A percentile compares a stretch with the other conserved stretches of the same genome.
These are phyloP conservation scores for Stenodema calcarata DNA, from an alignment of 2,888 invertebrate genomes.

Conservation along the genomic window DNA sequence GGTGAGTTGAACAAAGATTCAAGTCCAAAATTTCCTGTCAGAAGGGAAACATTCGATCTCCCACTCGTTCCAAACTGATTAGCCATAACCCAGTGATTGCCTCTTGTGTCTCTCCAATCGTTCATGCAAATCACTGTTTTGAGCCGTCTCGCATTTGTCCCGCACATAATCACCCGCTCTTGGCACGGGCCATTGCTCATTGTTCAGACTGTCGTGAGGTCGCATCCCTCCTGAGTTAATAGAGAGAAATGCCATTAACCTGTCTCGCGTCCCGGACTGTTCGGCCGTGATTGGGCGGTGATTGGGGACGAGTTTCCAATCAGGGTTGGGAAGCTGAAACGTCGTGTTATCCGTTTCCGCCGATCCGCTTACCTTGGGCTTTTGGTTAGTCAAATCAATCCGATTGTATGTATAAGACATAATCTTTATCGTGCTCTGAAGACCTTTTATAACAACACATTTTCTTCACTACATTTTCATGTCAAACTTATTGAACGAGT, in stretches of 20 bases:
- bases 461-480: too few relatives aligned
- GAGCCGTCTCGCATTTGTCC: not conserved
- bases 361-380: too few relatives aligned
- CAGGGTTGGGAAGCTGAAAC: slow-evolving; percentile 4
- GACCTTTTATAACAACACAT: too few relatives aligned
- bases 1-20: not conserved
- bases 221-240: not conserved
- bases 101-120: not conserved
- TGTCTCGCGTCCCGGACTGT: not conserved
- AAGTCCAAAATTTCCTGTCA: not conserved
- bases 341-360: slow-evolving; percentile 7
- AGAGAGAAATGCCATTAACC: slow-evolving; percentile 1
- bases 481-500: too few relatives aligned
- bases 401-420: too few relatives aligned
- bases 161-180: slow-evolving; percentile 6
- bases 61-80: not conserved
- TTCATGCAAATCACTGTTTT: slow-evolving; percentile 10
- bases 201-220: not conserved
- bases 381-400: too few relatives aligned
- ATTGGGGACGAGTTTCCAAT: slow-evolving; percentile 7
- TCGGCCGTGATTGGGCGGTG: slow-evolving; percentile 1
- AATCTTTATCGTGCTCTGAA: too few relatives aligned
- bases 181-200: slow-evolving; percentile 3
- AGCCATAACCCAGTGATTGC: not conserved
- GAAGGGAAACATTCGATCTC: not conserved